These are phyloP conservation scores for Diogma glabrata DNA, from an alignment of 2,888 invertebrate genomes.

Conservation along the genomic window DNA sequence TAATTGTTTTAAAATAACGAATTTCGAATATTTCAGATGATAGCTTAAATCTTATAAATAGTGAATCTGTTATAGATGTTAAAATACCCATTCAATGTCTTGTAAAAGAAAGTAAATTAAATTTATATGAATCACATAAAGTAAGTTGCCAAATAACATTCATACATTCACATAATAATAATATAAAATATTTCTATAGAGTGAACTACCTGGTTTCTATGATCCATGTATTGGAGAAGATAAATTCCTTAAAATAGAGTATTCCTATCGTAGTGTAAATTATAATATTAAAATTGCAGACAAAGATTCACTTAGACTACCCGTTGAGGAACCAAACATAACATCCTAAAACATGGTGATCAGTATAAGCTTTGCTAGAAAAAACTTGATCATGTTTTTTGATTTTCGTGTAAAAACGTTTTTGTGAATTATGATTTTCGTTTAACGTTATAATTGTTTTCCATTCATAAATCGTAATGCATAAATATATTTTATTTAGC, in stretches of 20 bases:
- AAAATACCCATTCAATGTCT: conserved; percentile 91
- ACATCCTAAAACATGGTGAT: conserved; percentile 11
- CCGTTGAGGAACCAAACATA: conserved; percentile 31
- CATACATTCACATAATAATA: too few relatives aligned
- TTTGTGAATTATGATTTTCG: too few relatives aligned
- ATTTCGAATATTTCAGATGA: too few relatives aligned
- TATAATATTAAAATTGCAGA: conserved; percentile 73
- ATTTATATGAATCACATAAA: conserved; percentile 76
- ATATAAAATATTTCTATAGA: conserved; percentile 63
- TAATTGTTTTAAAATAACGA: too few relatives aligned
- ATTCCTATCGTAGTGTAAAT: conserved; percentile 68
- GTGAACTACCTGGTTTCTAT: conserved; percentile 91
- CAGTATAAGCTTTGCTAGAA: too few relatives aligned
- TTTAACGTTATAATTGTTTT: too few relatives aligned
- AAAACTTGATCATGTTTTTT: too few relatives aligned
- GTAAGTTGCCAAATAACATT: conserved; percentile 47
- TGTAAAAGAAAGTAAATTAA: conserved; percentile 80
- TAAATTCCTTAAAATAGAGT: conserved; percentile 76
- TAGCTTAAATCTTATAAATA: conserved; percentile 23
- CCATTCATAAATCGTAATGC: too few relatives aligned
- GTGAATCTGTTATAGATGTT: conserved; percentile 60
- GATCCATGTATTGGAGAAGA: conserved; percentile 91
- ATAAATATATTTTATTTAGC: too few relatives aligned
- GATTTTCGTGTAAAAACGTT: too few relatives aligned
- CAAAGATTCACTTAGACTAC: conserved; percentile 66